A percentile compares a stretch with the other conserved stretches of the same genome.
Evolutionary conservation across 2,797 vertebrate genomes (phyloP).

Genomic region (Limosa lapponica): DNA sequence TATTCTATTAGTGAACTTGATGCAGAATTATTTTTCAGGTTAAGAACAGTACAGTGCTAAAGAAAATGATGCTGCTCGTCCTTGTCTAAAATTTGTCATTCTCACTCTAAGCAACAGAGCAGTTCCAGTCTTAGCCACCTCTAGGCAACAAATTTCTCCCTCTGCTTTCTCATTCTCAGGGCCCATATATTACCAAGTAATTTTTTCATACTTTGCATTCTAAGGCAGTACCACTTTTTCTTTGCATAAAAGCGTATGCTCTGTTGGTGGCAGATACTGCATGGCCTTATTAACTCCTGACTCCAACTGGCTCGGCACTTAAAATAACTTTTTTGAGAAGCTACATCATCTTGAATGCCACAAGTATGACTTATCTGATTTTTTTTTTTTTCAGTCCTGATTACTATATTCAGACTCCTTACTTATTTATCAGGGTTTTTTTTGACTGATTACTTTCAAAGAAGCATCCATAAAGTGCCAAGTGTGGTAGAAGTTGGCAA

Average conservation of each 20-base stretch:
- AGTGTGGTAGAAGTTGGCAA: not conserved
- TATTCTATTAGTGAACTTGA: not conserved
- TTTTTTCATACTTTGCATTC: not conserved
- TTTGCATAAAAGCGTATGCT: not conserved
- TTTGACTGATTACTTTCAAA: constrained; percentile 28
- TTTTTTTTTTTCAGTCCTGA: not conserved
- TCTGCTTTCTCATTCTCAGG: not conserved
- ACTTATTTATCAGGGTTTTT: not conserved
- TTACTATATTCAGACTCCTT: not conserved
- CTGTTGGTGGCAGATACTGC: not conserved
- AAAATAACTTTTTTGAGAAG: constrained; percentile 26
- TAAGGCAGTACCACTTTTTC: not conserved
- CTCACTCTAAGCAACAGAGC: not conserved
- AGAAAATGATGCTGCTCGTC: rapidly evolving
- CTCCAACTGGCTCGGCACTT: not conserved
- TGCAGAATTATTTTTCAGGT: not conserved
- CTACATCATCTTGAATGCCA: not conserved
- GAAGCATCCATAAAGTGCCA: not conserved
- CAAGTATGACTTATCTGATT: not conserved
- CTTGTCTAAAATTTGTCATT: not conserved
- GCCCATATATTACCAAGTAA: not conserved
- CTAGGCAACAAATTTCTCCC: not conserved
- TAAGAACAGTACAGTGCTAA: not conserved
- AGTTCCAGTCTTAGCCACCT: not conserved
- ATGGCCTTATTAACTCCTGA: not conserved